Evolutionary conservation across 2,113 vertebrate genomes (phyloP).

Genomic region (Dicentrarchus labrax): DNA sequence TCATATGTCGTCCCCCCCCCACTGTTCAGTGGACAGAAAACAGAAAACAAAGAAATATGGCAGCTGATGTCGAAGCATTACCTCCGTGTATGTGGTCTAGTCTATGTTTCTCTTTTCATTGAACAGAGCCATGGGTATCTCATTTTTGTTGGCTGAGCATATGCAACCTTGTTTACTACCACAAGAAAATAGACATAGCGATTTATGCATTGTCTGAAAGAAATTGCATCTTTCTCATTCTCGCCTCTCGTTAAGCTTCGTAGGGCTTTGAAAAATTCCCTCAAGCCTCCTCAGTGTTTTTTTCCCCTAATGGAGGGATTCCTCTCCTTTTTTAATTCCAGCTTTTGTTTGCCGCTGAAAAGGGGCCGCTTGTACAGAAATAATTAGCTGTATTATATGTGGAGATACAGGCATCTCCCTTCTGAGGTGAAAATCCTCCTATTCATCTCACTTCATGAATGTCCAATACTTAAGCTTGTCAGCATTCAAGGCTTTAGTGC

Average conservation of each 20-base stretch:
- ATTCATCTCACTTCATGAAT: slow-evolving; percentile 34
- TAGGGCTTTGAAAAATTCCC: slow-evolving; percentile 80
- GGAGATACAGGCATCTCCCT: slow-evolving; percentile 53
- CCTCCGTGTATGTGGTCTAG: slow-evolving; percentile 58
- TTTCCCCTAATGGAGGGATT: slow-evolving; percentile 36
- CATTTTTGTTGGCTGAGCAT: slow-evolving; percentile 67
- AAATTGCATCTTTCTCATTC: slow-evolving; percentile 83
- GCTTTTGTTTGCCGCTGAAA: slow-evolving; percentile 74
- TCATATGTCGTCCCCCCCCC: slow-evolving; percentile 17
- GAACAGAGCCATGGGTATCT: slow-evolving; percentile 44
- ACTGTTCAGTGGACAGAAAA: slow-evolving; percentile 27
- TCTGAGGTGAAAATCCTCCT: slow-evolving; percentile 55
- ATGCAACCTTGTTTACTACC: slow-evolving; percentile 69
- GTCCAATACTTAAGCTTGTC: slow-evolving; percentile 22
- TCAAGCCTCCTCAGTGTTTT: slow-evolving; percentile 66
- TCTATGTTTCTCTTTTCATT: slow-evolving; percentile 47
- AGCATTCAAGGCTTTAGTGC: slow-evolving; percentile 8
- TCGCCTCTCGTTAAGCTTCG: slow-evolving; percentile 70
- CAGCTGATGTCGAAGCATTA: slow-evolving; percentile 19
- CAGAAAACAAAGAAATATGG: slow-evolving; percentile 36
- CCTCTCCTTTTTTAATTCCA: slow-evolving; percentile 53
- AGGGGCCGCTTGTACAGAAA: slow-evolving; percentile 63
- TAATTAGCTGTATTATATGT: slow-evolving; percentile 76
- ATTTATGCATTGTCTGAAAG: slow-evolving; percentile 79
- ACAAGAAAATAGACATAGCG: slow-evolving; percentile 66